phyloP scores from a whole-genome alignment of 2,888 invertebrate genomes.

The Conus canariensis region DNA sequence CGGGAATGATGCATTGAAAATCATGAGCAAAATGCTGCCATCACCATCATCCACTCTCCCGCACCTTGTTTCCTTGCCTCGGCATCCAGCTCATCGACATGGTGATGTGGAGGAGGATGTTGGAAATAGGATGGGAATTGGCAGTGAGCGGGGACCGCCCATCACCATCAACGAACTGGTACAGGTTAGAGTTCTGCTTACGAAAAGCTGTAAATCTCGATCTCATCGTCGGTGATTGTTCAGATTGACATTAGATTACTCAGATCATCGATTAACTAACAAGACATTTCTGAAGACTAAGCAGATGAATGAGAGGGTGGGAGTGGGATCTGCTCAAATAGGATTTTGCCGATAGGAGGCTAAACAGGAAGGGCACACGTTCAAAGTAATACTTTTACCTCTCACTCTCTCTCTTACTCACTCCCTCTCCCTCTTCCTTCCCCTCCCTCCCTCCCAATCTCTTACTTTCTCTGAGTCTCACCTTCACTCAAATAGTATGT shows the following conservation, averaged over 20 bases:
- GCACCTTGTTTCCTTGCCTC: neutral
- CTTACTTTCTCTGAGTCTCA: too few relatives aligned
- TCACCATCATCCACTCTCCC: slow-evolving; percentile 29
- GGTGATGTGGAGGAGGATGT: slow-evolving; percentile 16
- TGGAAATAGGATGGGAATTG: slow-evolving; percentile 18
- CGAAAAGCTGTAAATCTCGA: too few relatives aligned
- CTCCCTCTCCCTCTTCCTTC: too few relatives aligned
- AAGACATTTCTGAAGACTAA: too few relatives aligned
- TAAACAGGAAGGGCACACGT: neutral
- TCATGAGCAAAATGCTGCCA: neutral
- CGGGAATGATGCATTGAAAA: neutral
- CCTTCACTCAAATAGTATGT: too few relatives aligned
- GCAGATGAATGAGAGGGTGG: too few relatives aligned
- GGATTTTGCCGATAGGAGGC: too few relatives aligned
- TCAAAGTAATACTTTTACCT: neutral
- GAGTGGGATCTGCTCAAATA: too few relatives aligned
- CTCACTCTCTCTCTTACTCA: too few relatives aligned
- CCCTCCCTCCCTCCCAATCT: too few relatives aligned
- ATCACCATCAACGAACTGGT: slow-evolving; percentile 71
- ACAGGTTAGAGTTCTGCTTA: slow-evolving; percentile 57
- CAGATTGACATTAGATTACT: neutral
- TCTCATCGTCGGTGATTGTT: too few relatives aligned
- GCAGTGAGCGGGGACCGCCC: slow-evolving; percentile 62
- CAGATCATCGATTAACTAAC: neutral
- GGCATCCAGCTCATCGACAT: slow-evolving; percentile 21